Conservation (phyloP, 1,140 invertebrate species). For the Drosophila pseudoananassae region DNA sequence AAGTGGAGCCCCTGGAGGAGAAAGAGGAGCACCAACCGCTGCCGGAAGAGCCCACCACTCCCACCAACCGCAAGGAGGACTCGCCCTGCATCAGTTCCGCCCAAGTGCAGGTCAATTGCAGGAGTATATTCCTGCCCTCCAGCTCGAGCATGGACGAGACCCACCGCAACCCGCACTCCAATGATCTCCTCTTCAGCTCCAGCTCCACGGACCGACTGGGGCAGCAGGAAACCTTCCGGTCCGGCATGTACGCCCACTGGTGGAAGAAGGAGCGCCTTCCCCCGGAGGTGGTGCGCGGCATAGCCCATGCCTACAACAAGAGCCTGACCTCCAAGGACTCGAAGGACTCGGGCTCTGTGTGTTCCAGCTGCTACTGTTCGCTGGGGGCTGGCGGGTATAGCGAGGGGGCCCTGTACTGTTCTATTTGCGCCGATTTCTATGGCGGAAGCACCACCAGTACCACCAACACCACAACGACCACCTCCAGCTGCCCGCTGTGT, state of each 20-base stretch:
- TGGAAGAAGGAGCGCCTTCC: slow-evolving; percentile 94
- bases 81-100: slow-evolving; percentile 22
- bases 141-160: slow-evolving; percentile 64
- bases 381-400: slow-evolving; percentile 70
- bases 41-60: slow-evolving; percentile 17
- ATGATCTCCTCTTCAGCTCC: slow-evolving; percentile 49
- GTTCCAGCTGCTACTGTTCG: slow-evolving; percentile 59
- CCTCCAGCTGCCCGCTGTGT: slow-evolving; percentile 71
- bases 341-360: slow-evolving; percentile 60
- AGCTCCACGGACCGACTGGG: slow-evolving; percentile 61
- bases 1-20: slow-evolving; percentile 10
- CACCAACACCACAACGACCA: slow-evolving; percentile 70
- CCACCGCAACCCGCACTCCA: slow-evolving; percentile 1
- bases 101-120: slow-evolving; percentile 72
- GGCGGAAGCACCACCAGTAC: slow-evolving; percentile 48
- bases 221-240: slow-evolving; percentile 87
- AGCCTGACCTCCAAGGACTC: slow-evolving; percentile 46
- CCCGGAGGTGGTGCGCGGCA: slow-evolving; percentile 86
- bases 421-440: slow-evolving; percentile 56
- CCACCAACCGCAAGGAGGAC: slow-evolving; percentile 36
- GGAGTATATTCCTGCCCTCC: slow-evolving; percentile 72
- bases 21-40: neutral
- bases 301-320: slow-evolving; percentile 84
- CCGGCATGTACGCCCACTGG: slow-evolving; percentile 95
- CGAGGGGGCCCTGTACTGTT: slow-evolving; percentile 71